Conservation (phyloP, 2,797 vertebrate species). For the Poecilia velifera region DNA sequence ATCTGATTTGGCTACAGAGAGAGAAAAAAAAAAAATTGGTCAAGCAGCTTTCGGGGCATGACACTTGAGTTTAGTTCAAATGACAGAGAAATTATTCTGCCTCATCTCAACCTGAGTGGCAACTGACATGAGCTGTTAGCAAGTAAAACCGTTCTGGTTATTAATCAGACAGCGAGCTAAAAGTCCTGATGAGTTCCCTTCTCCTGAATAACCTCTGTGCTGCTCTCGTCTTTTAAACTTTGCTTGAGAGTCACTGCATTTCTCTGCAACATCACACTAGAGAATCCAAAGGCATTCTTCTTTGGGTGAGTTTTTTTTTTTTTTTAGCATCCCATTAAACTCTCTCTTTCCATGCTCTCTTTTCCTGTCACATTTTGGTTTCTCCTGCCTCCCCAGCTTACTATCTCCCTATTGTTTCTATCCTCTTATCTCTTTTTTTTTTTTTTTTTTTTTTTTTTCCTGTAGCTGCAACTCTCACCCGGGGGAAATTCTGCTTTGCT, state of each 20-base stretch:
- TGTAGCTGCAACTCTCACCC: slow-evolving; percentile 24
- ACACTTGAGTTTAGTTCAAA: slow-evolving; percentile 37
- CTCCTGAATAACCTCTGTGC: slow-evolving; percentile 54
- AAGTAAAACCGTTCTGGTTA: slow-evolving; percentile 50
- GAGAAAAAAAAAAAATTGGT: slow-evolving; percentile 1
- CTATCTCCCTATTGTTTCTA: slow-evolving; percentile 44
- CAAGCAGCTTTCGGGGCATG: slow-evolving; percentile 11
- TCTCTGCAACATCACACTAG: slow-evolving; percentile 29
- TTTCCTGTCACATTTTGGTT: slow-evolving; percentile 44
- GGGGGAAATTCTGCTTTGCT: slow-evolving; percentile 50
- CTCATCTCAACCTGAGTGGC: slow-evolving; percentile 57
- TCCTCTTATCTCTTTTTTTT: slow-evolving; percentile 8
- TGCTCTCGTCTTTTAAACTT: slow-evolving; percentile 46
- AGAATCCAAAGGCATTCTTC: slow-evolving; percentile 39
- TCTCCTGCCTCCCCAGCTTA: slow-evolving; percentile 32
- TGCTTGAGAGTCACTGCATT: slow-evolving; percentile 32
- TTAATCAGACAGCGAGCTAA: slow-evolving; percentile 56
- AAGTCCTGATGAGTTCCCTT: slow-evolving; percentile 58
- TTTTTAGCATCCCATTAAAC: slow-evolving; percentile 51
- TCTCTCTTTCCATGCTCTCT: slow-evolving; percentile 31
- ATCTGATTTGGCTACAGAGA: not conserved
- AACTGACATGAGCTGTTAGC: slow-evolving; percentile 59
- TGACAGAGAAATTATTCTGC: slow-evolving; percentile 37
- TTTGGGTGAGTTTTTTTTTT: slow-evolving; percentile 54
- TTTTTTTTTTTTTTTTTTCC: not conserved